These are phyloP conservation scores for Artibeus lituratus DNA, from an alignment of 2,797 vertebrate species.

Conservation along the genomic window DNA sequence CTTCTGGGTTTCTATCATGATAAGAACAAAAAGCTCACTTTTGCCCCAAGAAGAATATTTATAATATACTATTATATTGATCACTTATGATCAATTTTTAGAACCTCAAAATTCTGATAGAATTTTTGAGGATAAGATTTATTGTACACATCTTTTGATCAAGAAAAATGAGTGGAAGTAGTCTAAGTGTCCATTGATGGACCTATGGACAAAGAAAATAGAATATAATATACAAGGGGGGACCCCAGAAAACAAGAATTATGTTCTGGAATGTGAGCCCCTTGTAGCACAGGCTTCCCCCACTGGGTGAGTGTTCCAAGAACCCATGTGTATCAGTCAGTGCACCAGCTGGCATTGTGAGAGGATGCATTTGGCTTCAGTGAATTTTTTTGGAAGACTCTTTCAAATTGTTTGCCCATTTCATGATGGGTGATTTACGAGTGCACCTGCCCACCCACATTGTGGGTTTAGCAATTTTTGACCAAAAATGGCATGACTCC, in stretches of 20 bases:
- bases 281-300: neutral
- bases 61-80: neutral
- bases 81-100: neutral
- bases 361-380: neutral
- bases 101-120: neutral
- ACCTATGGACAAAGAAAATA: neutral
- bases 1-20: neutral
- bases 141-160: neutral
- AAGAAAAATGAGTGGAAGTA: neutral
- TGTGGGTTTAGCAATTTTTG: neutral
- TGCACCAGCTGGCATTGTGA: no score
- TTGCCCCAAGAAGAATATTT: neutral
- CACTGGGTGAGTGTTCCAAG: no score
- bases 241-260: no score
- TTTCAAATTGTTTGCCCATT: neutral
- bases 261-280: no score
- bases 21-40: neutral
- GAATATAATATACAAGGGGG: neutral
- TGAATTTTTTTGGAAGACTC: no score
- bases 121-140: neutral
- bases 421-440: neutral
- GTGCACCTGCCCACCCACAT: no score
- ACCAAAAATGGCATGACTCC: neutral
- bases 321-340: no score
- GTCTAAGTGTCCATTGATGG: neutral